Percentiles rank a stretch among this genome's conserved stretches.
Conservation (phyloP, 2,113 vertebrate species). For the Anolis carolinensis region DNA sequence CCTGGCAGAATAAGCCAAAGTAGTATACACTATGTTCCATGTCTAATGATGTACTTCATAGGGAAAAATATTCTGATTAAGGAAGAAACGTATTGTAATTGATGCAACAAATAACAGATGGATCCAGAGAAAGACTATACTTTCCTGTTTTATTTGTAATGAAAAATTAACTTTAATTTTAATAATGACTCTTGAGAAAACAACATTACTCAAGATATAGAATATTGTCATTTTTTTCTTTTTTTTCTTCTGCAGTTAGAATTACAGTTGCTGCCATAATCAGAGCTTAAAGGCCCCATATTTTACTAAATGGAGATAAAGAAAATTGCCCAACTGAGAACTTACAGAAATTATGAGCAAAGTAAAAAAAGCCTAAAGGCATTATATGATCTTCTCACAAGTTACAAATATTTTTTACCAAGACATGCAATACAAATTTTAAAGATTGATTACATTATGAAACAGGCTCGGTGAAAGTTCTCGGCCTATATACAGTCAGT, state of each 20-base stretch:
- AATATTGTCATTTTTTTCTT: too few relatives aligned
- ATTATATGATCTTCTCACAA: not conserved
- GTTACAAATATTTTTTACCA: not conserved
- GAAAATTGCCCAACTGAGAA: not conserved
- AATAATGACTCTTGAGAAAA: not conserved
- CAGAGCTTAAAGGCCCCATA: not conserved
- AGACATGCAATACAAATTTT: not conserved
- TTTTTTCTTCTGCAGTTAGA: too few relatives aligned
- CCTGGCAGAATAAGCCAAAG: slow-evolving; percentile 21
- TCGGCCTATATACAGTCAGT: not conserved
- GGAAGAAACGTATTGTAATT: slow-evolving; percentile 43
- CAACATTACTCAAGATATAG: not conserved
- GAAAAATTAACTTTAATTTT: slow-evolving; percentile 57
- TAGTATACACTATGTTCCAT: not conserved
- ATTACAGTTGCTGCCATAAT: not conserved
- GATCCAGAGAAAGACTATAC: slow-evolving; percentile 59
- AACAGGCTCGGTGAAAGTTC: not conserved
- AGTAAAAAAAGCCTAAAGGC: not conserved
- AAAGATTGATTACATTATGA: not conserved
- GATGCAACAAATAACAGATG: slow-evolving; percentile 48
- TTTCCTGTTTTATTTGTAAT: slow-evolving; percentile 40
- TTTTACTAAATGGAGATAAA: not conserved
- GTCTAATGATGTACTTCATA: slow-evolving; percentile 36
- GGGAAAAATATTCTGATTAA: slow-evolving; percentile 56
- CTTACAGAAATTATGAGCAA: not conserved